Evolutionary conservation across 92 coral and sea anemone genomes (phyloP).

Genomic region (Plumapathes pennacea): DNA sequence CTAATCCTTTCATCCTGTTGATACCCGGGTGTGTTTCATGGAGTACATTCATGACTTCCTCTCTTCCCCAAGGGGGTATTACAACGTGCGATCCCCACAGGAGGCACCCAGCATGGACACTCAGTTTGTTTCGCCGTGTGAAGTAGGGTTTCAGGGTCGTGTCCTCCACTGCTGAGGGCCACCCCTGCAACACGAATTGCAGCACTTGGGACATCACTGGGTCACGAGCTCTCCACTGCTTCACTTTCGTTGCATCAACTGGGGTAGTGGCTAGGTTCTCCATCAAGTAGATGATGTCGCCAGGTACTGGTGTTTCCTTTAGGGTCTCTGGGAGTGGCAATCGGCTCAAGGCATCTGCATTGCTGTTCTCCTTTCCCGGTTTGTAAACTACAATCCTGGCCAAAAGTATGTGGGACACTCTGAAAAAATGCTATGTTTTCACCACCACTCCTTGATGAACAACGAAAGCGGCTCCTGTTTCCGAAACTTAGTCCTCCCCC

Average conservation of each 20-base stretch:
- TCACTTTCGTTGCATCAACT: too few species aligned
- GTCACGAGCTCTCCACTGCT: conserved; percentile 2
- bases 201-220: conserved; percentile 6
- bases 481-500: too few species aligned
- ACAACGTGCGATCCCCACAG: conserved; percentile 4
- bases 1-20: conserved; percentile 6
- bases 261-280: conserved; percentile 16
- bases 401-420: too few species aligned
- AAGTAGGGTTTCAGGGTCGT: too few species aligned
- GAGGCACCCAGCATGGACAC: conserved; percentile 10
- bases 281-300: conserved; percentile 20
- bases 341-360: conserved; percentile 37
- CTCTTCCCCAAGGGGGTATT: conserved; percentile 24
- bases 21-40: conserved; percentile 18
- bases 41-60: conserved; percentile 11
- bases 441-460: too few species aligned
- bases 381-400: too few species aligned
- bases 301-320: conserved; percentile 1
- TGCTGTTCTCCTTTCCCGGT: conserved; percentile 36
- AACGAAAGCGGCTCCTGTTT: too few species aligned
- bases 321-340: conserved; percentile 18
- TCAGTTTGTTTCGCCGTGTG: background rate
- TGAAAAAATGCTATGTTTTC: too few species aligned
- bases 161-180: background rate
- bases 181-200: conserved; percentile 1